Percentiles rank a stretch among this genome's conserved stretches.
Conservation (phyloP, 2,113 vertebrate species). For the Rattus rattus region DNA sequence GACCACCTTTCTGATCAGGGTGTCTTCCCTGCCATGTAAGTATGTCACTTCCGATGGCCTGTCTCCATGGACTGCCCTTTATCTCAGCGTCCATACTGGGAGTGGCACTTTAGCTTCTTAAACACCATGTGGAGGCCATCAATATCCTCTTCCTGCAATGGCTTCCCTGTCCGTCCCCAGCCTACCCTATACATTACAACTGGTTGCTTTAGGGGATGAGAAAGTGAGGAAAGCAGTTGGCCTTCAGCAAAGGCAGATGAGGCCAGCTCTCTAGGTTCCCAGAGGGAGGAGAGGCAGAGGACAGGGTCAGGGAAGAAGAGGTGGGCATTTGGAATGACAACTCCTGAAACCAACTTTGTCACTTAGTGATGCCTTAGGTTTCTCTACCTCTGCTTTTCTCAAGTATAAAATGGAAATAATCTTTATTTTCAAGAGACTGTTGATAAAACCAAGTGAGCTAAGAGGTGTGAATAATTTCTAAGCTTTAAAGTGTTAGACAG, state of each 20-base stretch:
- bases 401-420: constrained; percentile 27
- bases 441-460: not conserved
- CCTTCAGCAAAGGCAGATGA: not conserved
- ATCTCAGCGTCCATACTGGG: not conserved
- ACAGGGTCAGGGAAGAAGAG: too few relatives aligned
- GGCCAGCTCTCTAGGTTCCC: not conserved
- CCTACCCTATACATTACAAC: not conserved
- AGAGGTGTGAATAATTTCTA: constrained; percentile 9
- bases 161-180: not conserved
- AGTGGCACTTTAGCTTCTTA: not conserved
- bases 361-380: not conserved
- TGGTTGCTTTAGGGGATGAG: not conserved
- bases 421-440: not conserved
- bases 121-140: not conserved
- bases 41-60: not conserved
- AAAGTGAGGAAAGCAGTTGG: not conserved
- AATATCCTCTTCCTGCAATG: not conserved
- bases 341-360: not conserved
- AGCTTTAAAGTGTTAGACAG: not conserved
- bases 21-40: not conserved
- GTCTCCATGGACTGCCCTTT: not conserved
- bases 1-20: not conserved
- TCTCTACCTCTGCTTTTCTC: constrained; percentile 37
- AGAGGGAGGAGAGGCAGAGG: not conserved
- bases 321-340: not conserved